These are phyloP conservation scores for Tortrix viridana DNA, from an alignment of 2,888 invertebrate species.

Conservation along the genomic window DNA sequence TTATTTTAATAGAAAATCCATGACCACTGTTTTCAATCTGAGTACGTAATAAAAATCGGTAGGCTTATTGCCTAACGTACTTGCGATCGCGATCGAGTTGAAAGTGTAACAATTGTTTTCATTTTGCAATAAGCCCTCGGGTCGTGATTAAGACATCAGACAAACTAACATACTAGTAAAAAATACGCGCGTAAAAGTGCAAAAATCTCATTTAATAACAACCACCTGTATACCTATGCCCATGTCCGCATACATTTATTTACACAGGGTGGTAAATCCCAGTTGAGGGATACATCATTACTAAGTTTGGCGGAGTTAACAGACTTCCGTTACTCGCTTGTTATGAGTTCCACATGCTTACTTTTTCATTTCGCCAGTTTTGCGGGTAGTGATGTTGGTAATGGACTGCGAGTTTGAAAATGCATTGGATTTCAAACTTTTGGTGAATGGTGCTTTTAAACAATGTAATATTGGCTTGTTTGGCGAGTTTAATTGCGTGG, in stretches of 20 bases:
- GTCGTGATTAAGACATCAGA: background rate
- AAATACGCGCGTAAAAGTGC: background rate
- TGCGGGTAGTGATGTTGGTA: conserved; percentile 2
- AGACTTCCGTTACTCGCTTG: conserved; percentile 59
- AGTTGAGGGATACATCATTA: conserved; percentile 73
- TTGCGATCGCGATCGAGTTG: no score
- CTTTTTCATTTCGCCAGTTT: conserved; percentile 41
- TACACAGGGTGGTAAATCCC: conserved; percentile 62
- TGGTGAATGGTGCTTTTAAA: no score
- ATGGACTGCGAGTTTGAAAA: conserved; percentile 7
- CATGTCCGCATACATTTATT: conserved; percentile 46
- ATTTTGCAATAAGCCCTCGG: no score
- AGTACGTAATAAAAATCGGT: no score
- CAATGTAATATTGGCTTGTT: no score
- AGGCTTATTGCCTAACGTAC: no score
- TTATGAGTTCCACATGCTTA: conserved; percentile 65
- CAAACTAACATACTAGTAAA: background rate
- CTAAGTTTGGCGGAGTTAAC: conserved; percentile 62
- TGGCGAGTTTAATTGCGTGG: no score
- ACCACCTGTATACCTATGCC: conserved; percentile 7
- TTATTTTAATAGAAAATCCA: no score
- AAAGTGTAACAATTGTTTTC: no score
- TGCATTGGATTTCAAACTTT: background rate
- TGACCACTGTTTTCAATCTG: no score
- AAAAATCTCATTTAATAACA: background rate